Evolutionary conservation across 2,888 invertebrate genomes (phyloP).

Genomic region (Parnassius glacialis): DNA sequence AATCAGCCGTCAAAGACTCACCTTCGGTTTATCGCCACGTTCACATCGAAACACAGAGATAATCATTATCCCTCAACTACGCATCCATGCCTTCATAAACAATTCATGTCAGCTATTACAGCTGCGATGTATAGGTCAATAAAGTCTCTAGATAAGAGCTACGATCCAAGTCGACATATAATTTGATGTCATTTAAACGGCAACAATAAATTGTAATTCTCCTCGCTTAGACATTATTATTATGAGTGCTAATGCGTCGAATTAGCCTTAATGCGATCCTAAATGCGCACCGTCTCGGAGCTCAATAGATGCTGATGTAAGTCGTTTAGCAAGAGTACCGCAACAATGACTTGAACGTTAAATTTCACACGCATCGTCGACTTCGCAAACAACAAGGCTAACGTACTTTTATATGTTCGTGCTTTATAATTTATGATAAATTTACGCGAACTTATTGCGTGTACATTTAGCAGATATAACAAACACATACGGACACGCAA

Average conservation of each 20-base stretch:
- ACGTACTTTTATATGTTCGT: conserved; percentile 42
- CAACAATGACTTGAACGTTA: conserved; percentile 43
- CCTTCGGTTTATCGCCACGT: conserved; percentile 40
- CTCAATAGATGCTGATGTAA: conserved; percentile 40
- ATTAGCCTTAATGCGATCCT: conserved; percentile 48
- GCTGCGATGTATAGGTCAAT: conserved; percentile 46
- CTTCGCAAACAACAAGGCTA: conserved; percentile 49
- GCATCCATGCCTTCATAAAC: conserved; percentile 34
- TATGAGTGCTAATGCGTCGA: conserved; percentile 56
- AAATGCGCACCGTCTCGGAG: conserved; percentile 41
- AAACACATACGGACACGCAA: background rate
- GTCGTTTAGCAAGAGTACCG: conserved; percentile 42
- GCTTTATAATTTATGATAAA: conserved; percentile 56
- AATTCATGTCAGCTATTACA: conserved; percentile 42
- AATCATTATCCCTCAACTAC: conserved; percentile 31
- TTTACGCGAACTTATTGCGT: conserved; percentile 48
- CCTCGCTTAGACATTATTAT: conserved; percentile 50
- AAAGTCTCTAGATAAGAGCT: conserved; percentile 48
- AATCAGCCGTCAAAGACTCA: conserved; percentile 56
- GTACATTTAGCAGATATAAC: conserved; percentile 53
- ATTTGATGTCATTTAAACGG: conserved; percentile 55
- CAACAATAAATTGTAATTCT: conserved; percentile 59
- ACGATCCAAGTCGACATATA: conserved; percentile 38
- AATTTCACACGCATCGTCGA: conserved; percentile 62
- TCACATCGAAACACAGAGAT: conserved; percentile 19